Evolutionary conservation across 2,888 invertebrate genomes (phyloP).

Genomic region (Eledone cirrhosa): DNA sequence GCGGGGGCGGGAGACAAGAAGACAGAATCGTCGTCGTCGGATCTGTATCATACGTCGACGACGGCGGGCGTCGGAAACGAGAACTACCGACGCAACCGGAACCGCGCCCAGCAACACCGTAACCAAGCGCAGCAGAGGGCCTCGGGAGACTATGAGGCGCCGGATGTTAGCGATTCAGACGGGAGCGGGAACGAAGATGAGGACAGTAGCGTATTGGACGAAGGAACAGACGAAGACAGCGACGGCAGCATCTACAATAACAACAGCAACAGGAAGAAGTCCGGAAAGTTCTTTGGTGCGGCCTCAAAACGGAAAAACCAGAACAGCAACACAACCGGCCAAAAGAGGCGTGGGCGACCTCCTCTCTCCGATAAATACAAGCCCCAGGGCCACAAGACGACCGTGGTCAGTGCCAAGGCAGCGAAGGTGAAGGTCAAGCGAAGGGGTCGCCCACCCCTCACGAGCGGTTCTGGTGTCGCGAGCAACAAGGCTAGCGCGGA

Average conservation of each 20-base stretch:
- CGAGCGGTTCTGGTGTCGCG: too few species aligned
- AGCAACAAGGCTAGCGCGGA: not conserved
- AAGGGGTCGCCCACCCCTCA: not conserved
- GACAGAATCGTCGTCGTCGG: not conserved
- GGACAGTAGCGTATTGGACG: not conserved
- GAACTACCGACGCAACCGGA: too few species aligned
- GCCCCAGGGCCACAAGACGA: not conserved
- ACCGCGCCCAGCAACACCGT: too few species aligned
- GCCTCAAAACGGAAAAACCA: too few species aligned
- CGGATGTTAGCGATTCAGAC: too few species aligned
- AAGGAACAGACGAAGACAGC: not conserved
- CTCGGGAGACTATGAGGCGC: too few species aligned
- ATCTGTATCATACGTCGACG: not conserved
- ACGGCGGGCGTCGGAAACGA: not conserved
- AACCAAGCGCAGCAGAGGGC: not conserved
- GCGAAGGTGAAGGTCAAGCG: too few species aligned
- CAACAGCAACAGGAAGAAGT: not conserved
- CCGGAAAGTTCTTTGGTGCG: not conserved
- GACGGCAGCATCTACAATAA: not conserved
- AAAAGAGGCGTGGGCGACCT: conserved; percentile 7
- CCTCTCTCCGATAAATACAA: conserved; percentile 2
- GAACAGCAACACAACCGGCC: not conserved
- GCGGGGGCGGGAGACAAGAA: too few species aligned
- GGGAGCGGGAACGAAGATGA: not conserved
- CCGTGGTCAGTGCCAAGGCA: too few species aligned